phyloP scores from a whole-genome alignment of 1,140 invertebrate genomes.

The Nephila pilipes region DNA sequence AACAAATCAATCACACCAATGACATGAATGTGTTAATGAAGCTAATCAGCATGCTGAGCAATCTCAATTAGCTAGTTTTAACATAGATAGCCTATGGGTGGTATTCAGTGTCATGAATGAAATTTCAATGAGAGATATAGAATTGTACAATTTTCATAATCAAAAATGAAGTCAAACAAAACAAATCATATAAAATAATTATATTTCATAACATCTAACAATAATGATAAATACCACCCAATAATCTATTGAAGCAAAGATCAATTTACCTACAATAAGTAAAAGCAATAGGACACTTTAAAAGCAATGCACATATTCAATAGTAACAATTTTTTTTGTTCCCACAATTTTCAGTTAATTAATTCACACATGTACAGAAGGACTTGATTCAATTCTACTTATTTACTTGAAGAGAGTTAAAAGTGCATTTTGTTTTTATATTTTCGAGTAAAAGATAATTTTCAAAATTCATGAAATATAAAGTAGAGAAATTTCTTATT shows the following conservation, averaged over 20 bases:
- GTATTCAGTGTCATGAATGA: conserved; percentile 24
- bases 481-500: conserved; percentile 50
- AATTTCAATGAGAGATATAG: neutral
- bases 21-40: conserved; percentile 68
- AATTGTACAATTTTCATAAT: neutral
- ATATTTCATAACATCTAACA: conserved; percentile 6
- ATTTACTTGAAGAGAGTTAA: conserved; percentile 40
- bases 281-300: conserved; percentile 55
- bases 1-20: conserved; percentile 57
- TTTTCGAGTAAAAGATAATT: conserved; percentile 55
- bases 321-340: conserved; percentile 33
- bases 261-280: conserved; percentile 60
- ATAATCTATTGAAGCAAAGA: conserved; percentile 69
- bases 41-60: conserved; percentile 57
- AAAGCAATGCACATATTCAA: conserved; percentile 54
- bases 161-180: conserved; percentile 12
- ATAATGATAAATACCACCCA: conserved; percentile 59
- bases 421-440: conserved; percentile 38
- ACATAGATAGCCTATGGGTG: conserved; percentile 67
- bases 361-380: conserved; percentile 32
- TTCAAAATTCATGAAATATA: conserved; percentile 57
- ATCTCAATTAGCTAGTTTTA: conserved; percentile 66
- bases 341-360: conserved; percentile 13
- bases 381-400: conserved; percentile 45
- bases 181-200: neutral